phyloP scores from a whole-genome alignment of 2,113 vertebrate genomes.

The Eurypyga helias region DNA sequence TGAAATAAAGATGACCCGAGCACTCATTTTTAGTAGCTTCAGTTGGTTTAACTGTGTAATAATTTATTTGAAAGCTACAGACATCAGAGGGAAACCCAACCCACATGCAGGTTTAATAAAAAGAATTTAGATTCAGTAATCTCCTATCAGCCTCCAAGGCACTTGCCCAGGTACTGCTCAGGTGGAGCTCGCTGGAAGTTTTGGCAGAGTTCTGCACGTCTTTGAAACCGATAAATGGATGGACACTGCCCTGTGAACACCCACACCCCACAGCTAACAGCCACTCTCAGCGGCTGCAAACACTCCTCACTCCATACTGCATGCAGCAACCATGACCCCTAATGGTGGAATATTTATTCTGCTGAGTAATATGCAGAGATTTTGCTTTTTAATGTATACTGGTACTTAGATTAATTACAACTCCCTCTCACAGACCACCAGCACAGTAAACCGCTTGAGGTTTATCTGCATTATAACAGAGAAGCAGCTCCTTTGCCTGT shows the following conservation, averaged over 20 bases:
- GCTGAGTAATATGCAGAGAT: background rate
- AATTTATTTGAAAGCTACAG: background rate
- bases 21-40: background rate
- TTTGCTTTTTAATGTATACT: background rate
- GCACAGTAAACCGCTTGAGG: background rate
- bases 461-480: background rate
- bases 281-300: background rate
- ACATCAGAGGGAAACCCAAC: background rate
- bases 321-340: slow-evolving; percentile 45
- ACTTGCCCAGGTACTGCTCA: background rate
- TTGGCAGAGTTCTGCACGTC: background rate
- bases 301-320: background rate
- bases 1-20: background rate
- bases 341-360: slow-evolving; percentile 22
- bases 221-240: background rate
- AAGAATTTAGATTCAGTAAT: background rate
- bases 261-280: background rate
- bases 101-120: background rate
- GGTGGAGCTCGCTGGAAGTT: background rate
- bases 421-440: background rate
- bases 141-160: background rate
- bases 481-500: background rate
- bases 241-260: background rate
- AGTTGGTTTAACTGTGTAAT: background rate
- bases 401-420: background rate